Evolutionary conservation across 2,113 vertebrate species (phyloP).

Genomic region (Microcebus ravelobensis): DNA sequence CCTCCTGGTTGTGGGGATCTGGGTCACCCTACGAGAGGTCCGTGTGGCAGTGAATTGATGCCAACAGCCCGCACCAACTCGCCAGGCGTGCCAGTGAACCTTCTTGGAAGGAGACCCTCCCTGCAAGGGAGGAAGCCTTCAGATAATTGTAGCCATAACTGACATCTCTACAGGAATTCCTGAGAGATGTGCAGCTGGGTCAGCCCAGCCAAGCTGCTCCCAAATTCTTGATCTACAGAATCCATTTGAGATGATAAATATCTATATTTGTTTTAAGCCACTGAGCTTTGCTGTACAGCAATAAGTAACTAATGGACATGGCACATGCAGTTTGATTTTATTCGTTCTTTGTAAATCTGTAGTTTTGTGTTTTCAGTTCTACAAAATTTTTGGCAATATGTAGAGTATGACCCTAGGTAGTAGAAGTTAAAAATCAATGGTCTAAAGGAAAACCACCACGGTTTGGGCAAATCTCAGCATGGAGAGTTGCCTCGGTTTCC

Average conservation of each 20-base stretch:
- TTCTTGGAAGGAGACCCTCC: background rate
- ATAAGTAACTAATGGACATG: background rate
- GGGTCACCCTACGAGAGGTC: background rate
- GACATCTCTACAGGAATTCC: background rate
- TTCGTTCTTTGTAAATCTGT: background rate
- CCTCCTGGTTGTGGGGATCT: background rate
- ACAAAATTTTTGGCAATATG: background rate
- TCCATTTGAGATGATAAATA: background rate
- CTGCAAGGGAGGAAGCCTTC: background rate
- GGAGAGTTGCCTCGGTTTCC: background rate
- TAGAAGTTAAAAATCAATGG: background rate
- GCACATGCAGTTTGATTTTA: background rate
- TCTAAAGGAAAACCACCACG: background rate
- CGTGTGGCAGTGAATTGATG: background rate
- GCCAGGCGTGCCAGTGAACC: background rate
- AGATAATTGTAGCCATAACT: background rate
- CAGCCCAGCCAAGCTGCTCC: background rate
- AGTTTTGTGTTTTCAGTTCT: background rate
- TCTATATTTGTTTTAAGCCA: background rate
- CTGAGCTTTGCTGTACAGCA: background rate
- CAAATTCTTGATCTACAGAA: background rate
- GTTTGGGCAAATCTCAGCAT: background rate
- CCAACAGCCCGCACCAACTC: too few relatives aligned
- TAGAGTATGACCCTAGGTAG: background rate
- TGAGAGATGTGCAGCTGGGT: background rate